phyloP scores from a whole-genome alignment of 2,888 invertebrate genomes.

The Pachydiplax longipennis region DNA sequence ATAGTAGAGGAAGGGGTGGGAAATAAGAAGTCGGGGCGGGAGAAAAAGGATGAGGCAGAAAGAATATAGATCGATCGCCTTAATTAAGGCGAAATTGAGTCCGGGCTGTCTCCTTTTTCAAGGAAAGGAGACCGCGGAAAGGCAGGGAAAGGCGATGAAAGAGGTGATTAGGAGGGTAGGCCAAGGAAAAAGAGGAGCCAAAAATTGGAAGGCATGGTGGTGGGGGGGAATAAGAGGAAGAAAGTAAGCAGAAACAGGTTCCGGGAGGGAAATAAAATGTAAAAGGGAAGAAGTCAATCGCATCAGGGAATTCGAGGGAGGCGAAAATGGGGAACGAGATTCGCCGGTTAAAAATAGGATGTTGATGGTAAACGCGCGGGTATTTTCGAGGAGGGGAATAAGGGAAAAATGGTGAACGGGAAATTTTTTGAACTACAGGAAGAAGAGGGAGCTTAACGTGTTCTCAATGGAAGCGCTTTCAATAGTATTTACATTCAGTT shows the following conservation, averaged over 20 bases:
- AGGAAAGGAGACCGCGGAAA: background rate
- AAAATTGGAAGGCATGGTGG: background rate
- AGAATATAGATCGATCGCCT: background rate
- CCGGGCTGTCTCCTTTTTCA: background rate
- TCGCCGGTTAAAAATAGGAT: no score
- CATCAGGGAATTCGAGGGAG: no score
- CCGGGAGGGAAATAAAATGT: background rate
- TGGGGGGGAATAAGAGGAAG: background rate
- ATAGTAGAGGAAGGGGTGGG: background rate
- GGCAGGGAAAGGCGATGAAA: background rate
- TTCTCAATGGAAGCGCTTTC: no score
- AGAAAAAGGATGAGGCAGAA: background rate
- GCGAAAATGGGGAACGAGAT: no score
- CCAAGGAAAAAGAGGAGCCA: background rate
- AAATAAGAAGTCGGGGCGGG: background rate
- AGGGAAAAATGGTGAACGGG: background rate
- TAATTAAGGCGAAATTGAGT: background rate
- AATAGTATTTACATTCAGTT: no score
- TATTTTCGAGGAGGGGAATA: background rate
- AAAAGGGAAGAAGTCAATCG: background rate
- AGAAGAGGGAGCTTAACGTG: no score
- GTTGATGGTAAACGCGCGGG: background rate
- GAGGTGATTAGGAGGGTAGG: background rate
- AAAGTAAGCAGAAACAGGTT: background rate
- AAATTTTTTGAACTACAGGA: background rate